Evolutionary conservation across 2,797 vertebrate species (phyloP), one percentile per base, ranked within the genome.

Genomic region (Loris lydekkerianus): DNA sequence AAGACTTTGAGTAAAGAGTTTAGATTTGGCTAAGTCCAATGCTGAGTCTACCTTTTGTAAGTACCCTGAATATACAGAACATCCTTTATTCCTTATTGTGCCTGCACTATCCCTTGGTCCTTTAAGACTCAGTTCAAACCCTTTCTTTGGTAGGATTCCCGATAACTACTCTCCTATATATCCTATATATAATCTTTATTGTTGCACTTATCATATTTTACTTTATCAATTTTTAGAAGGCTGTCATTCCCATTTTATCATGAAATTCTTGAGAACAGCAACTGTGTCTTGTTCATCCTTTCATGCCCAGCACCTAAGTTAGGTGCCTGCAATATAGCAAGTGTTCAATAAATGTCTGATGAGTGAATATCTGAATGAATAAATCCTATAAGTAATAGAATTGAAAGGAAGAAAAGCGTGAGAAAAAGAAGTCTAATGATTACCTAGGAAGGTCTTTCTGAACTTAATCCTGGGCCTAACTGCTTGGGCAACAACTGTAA

Each of bases 401-500:
- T 1, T 49, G 34, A 60, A 31, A 37, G 61, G 37, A 49, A 9
- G n/a, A 25, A 94, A 94, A 63, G 27, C 25, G 78, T 46, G 31
- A 82, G 90, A 72, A 86, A 95, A 95, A 72, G 17, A 8, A 72
- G 46, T 53, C 18, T 91, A 37, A 96, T 25, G n/a, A 82, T 81
- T 56, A 82, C 23, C 67, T n/a, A 58, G 58, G 56, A 46, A 81
- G 46, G 63, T 80, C 46, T 78, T 78, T 82, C 29, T 92, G 73
- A 93, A 94, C 67, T 92, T 96, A 86, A 89, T 18, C 75, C 65
- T 93, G 67, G 69, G 78, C 3, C 81, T 93, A 92, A 95, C 11
- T 87, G 56, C 76, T 92, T 56, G 65, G 94, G 85, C 94, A 95
- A 75, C 60, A 95, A 93, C 76, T 78, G 13, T 83, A 85, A 96